Conservation (phyloP, 2,888 invertebrate species). For the Nemotelus nigrinus region DNA sequence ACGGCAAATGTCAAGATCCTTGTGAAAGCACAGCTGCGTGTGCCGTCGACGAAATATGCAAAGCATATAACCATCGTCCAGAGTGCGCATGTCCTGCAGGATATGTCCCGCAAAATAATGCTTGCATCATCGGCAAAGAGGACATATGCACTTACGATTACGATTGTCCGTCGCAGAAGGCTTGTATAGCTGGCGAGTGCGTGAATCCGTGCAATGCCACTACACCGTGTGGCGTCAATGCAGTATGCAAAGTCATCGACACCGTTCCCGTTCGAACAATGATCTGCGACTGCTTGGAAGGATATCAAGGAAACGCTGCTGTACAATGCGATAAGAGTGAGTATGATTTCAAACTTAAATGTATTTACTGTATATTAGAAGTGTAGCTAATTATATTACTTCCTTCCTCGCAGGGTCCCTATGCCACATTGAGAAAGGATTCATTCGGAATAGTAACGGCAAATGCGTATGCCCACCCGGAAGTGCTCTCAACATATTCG, state of each 20-base stretch:
- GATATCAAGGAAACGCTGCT: conserved; percentile 88
- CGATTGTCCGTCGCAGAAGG: conserved; percentile 84
- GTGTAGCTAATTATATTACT: background rate
- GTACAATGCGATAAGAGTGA: conserved; percentile 83
- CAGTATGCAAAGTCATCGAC: conserved; percentile 81
- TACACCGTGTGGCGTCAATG: conserved; percentile 78
- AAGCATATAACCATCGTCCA: conserved; percentile 78
- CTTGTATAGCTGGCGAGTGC: conserved; percentile 84
- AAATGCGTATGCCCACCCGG: conserved; percentile 81
- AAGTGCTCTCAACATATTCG: conserved; percentile 78
- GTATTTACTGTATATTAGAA: background rate
- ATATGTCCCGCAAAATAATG: conserved; percentile 71
- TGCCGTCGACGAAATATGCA: conserved; percentile 78
- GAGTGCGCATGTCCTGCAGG: conserved; percentile 86
- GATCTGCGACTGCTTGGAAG: conserved; percentile 87
- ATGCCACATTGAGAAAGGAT: conserved; percentile 76
- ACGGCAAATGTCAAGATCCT: conserved; percentile 81
- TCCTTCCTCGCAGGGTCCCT: conserved; percentile 65
- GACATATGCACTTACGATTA: conserved; percentile 78
- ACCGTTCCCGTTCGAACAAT: conserved; percentile 87
- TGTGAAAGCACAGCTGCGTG: conserved; percentile 77
- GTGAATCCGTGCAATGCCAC: conserved; percentile 83
- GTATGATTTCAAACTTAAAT: conserved; percentile 56
- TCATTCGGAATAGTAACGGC: conserved; percentile 70
- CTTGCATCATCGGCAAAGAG: conserved; percentile 70